Conservation (phyloP, 2,113 vertebrate species). For the Psilopsiagon aurifrons region DNA sequence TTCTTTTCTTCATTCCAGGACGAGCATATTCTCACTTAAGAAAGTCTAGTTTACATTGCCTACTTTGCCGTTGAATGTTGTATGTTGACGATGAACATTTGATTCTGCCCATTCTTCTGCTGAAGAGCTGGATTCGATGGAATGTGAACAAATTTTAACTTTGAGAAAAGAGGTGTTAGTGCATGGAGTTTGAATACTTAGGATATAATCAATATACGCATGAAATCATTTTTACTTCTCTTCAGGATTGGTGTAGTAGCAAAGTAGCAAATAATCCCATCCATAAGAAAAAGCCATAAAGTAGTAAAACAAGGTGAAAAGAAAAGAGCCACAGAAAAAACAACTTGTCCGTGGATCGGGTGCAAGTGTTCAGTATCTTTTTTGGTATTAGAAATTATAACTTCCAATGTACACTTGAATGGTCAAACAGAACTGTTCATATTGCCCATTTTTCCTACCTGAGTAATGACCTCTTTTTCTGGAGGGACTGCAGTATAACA, state of each 20-base stretch:
- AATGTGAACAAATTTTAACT: not conserved
- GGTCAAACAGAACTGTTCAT: not conserved
- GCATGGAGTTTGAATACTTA: not conserved
- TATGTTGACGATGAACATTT: not conserved
- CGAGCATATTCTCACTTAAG: not conserved
- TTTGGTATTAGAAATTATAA: not conserved
- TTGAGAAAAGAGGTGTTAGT: not conserved
- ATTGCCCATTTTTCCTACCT: not conserved
- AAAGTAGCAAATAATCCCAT: not conserved
- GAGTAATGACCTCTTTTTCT: not conserved
- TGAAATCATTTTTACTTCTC: not conserved
- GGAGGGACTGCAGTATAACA: not conserved
- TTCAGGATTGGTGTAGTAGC: not conserved
- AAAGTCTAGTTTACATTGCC: not conserved
- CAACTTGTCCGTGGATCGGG: rapidly evolving
- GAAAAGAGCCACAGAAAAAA: not conserved
- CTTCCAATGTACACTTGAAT: not conserved
- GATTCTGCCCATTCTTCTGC: not conserved
- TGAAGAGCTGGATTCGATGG: not conserved
- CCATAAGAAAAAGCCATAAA: not conserved
- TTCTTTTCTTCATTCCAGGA: not conserved
- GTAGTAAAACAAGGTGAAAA: not conserved
- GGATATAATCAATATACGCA: not conserved
- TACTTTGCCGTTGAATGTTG: not conserved
- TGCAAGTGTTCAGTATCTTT: not conserved